Base-by-base conservation (phyloP, 2,113 vertebrate genomes). In the Tor tambroides region DNA sequence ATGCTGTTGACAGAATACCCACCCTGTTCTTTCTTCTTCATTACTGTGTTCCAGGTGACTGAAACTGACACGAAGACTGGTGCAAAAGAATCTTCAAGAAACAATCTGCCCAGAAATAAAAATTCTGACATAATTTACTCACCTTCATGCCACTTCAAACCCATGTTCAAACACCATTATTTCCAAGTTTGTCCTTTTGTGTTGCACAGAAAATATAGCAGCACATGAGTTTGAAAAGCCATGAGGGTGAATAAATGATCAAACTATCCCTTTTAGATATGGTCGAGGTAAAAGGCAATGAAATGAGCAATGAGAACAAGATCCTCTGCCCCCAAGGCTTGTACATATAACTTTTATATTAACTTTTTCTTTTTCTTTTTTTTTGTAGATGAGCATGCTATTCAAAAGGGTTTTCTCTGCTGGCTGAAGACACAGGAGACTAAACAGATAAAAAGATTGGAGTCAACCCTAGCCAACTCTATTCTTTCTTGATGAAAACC, bases 401-500 rank as follows among this genome's bases (percentile, higher is more conserved):
- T 65, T 83, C 38, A 19, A 51, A 65, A 38, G 46, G 54, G 83
- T 30, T 81, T 81, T 51, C 49, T 56, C 51, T 59, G 49, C 51
- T 65, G 63, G 6, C 63, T 35, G 83, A 69, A 59, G 28, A n/a
- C 28, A 63, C 63, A 76, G 38, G 86, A 54, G 21, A 74, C 56
- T 32, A 74, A 56, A 56, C n/a, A 86, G 26, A 83, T 41, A 87
- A 67, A 78, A 17, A 77, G 41, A 76, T 43, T 72, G 54, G 23
- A 41, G 49, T 80, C 69, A 75, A 41, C 23, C n/a, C 15, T 28
- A 41, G 59, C 59, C 43, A 65, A 78, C 43, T 65, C 72, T 23
- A 84, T 78, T 69, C 59, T 32, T 26, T 74, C 71, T 78, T 77
- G 61, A 84, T 87, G 86, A 84, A 87, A 83, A 54, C 43, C 10